A percentile compares a stretch with the other conserved stretches of the same genome.
Evolutionary conservation across 1,140 invertebrate genomes (phyloP).

Genomic region (Pogonomyrmex californicus): DNA sequence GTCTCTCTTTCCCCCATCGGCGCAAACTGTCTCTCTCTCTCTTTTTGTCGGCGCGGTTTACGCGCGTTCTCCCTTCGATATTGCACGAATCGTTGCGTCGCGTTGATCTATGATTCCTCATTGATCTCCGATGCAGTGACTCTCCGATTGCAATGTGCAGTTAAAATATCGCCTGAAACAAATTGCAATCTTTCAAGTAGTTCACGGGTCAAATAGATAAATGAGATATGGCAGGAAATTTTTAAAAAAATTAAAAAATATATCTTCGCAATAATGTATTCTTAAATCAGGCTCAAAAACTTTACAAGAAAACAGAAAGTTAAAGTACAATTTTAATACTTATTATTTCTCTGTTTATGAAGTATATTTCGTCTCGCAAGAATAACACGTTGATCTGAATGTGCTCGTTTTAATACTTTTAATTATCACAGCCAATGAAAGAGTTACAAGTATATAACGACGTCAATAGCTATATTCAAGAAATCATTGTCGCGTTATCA

Average conservation of each 20-base stretch:
- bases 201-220: not conserved
- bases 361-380: not conserved
- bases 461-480: not conserved
- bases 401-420: not conserved
- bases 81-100: conserved; percentile 28
- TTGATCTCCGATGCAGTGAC: not conserved
- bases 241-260: not conserved
- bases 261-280: not conserved
- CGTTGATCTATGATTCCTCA: not conserved
- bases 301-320: not conserved
- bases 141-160: not conserved
- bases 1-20: not conserved
- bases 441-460: not conserved
- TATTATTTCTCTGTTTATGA: not conserved
- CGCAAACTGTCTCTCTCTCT: not conserved
- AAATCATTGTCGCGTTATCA: not conserved
- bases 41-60: conserved; percentile 21
- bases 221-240: not conserved
- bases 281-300: not conserved
- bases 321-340: not conserved
- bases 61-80: not conserved
- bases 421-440: not conserved
- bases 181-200: not conserved
- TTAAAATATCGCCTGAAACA: not conserved
- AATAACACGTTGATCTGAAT: not conserved